Conservation (phyloP, 2,113 vertebrate species). For the Chaenocephalus aceratus region DNA sequence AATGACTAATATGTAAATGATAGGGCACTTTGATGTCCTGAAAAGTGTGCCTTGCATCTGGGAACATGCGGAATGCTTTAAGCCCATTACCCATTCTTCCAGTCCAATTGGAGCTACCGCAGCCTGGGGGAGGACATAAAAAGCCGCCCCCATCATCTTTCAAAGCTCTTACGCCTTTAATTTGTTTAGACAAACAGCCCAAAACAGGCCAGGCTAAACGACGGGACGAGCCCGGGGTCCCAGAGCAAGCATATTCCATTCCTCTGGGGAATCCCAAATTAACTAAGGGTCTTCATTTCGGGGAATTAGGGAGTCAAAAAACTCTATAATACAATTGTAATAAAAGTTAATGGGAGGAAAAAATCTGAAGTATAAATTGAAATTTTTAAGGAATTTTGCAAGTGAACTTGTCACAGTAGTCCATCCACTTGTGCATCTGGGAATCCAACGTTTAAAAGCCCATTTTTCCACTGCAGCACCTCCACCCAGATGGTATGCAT, state of each 20-base stretch:
- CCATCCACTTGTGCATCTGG: slow-evolving; percentile 35
- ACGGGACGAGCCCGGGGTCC: slow-evolving; percentile 42
- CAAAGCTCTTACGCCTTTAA: slow-evolving; percentile 74
- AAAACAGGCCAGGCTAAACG: slow-evolving; percentile 71
- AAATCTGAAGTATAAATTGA: neutral
- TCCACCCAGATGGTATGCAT: slow-evolving; percentile 72
- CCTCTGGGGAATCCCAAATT: slow-evolving; percentile 23
- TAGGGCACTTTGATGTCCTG: slow-evolving; percentile 69
- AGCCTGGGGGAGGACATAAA: slow-evolving; percentile 76
- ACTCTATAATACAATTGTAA: neutral
- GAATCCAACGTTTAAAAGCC: slow-evolving; percentile 34
- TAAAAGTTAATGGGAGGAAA: neutral
- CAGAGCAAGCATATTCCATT: slow-evolving; percentile 61
- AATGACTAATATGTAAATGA: slow-evolving; percentile 72
- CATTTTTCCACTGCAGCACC: slow-evolving; percentile 39
- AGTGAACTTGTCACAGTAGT: slow-evolving; percentile 6
- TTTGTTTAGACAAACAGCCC: slow-evolving; percentile 81
- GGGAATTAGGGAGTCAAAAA: neutral
- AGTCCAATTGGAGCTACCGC: slow-evolving; percentile 71
- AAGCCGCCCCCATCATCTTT: slow-evolving; percentile 69
- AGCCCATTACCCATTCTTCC: slow-evolving; percentile 71
- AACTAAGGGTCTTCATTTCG: neutral
- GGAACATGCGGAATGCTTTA: slow-evolving; percentile 75
- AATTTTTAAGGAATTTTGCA: neutral
- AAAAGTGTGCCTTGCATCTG: slow-evolving; percentile 62